Conservation (phyloP, 2,888 invertebrate genomes). For the Belgica antarctica region DNA sequence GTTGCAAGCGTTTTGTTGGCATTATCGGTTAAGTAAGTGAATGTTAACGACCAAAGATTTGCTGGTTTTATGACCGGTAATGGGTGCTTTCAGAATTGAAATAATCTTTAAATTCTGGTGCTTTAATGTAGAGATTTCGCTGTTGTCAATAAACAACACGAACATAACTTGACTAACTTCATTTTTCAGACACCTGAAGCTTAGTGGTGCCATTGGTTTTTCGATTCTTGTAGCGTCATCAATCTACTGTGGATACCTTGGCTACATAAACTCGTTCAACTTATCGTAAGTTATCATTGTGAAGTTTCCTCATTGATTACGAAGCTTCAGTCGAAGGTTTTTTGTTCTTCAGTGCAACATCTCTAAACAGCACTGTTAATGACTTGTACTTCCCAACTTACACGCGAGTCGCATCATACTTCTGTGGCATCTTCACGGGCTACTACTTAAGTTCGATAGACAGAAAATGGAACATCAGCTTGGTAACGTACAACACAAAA, state of each 20-base stretch:
- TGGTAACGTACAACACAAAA: slow-evolving; percentile 32
- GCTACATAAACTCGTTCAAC: slow-evolving; percentile 5
- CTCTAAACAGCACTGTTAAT: too few relatives aligned
- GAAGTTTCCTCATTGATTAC: neutral
- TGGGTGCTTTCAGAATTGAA: too few relatives aligned
- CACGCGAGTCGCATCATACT: slow-evolving; percentile 53
- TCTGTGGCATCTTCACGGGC: slow-evolving; percentile 53
- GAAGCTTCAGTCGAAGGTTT: neutral
- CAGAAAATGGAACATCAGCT: slow-evolving; percentile 46
- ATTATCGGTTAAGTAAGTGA: slow-evolving; percentile 43
- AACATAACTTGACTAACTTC: neutral
- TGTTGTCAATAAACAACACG: too few relatives aligned
- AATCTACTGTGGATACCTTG: neutral
- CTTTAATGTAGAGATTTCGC: too few relatives aligned
- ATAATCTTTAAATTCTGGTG: neutral
- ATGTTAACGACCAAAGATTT: too few relatives aligned
- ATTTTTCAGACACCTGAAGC: neutral
- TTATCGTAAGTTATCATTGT: slow-evolving; percentile 32
- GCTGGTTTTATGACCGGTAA: too few relatives aligned
- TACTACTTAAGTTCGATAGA: slow-evolving; percentile 50
- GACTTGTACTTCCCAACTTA: slow-evolving; percentile 52
- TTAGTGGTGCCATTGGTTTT: neutral
- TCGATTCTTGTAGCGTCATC: neutral
- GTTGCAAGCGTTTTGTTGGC: slow-evolving; percentile 45
- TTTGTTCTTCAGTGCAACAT: slow-evolving; percentile 43